These are phyloP conservation scores for Xestia xanthographa DNA, from an alignment of 2,888 invertebrate genomes.

Conservation along the genomic window DNA sequence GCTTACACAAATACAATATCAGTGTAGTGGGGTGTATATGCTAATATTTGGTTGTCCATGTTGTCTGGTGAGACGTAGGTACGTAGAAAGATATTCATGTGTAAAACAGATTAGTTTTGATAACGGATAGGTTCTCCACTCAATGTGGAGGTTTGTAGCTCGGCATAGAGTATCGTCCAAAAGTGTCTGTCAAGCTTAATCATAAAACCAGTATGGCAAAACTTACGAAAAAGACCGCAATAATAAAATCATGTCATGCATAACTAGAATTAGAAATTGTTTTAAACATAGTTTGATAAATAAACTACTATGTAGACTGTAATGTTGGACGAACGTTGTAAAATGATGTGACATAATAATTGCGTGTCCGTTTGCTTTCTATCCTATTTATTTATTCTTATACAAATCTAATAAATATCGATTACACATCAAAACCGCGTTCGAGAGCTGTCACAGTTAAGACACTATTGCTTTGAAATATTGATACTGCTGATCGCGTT, in stretches of 20 bases:
- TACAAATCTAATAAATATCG: neutral
- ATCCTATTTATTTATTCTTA: neutral
- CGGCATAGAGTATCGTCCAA: no score
- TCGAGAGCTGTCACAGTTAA: neutral
- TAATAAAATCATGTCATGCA: neutral
- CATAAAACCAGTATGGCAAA: neutral
- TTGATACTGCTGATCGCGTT: neutral
- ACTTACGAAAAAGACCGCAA: neutral
- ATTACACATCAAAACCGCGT: neutral
- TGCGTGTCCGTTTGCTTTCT: neutral
- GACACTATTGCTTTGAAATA: neutral
- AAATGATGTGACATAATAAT: neutral
- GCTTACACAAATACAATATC: constrained; percentile 43
- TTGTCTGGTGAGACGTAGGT: neutral
- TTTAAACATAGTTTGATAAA: neutral
- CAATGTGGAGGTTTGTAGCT: neutral
- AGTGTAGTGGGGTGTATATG: constrained; percentile 12
- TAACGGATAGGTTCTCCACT: neutral
- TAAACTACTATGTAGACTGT: neutral
- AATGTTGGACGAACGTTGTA: neutral
- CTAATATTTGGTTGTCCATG: constrained; percentile 39
- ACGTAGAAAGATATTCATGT: neutral
- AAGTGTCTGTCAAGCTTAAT: neutral
- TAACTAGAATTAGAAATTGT: neutral
- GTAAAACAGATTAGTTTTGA: neutral